phyloP scores from a whole-genome alignment of 2,888 invertebrate species.

The Scaptomyza cyrtandrae region DNA sequence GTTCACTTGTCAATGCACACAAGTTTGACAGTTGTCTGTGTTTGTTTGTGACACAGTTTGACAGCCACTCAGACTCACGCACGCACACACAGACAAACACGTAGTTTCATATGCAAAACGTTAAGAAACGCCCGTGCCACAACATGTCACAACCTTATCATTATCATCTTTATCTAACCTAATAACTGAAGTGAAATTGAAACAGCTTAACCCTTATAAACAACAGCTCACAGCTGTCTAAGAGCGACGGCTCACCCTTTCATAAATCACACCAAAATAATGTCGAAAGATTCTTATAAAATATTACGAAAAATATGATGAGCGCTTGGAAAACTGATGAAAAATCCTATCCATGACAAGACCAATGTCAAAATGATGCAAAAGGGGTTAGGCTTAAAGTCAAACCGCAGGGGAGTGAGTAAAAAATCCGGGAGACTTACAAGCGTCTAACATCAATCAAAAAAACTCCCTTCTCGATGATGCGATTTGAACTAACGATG shows the following conservation, averaged over 20 bases:
- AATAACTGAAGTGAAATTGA: slow-evolving; percentile 73
- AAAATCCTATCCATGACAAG: slow-evolving; percentile 31
- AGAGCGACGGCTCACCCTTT: slow-evolving; percentile 43
- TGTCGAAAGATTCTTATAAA: slow-evolving; percentile 52
- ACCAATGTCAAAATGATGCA: slow-evolving; percentile 32
- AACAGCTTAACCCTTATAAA: slow-evolving; percentile 78
- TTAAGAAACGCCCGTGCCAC: slow-evolving; percentile 26
- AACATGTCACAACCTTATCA: slow-evolving; percentile 73
- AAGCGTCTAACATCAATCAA: slow-evolving; percentile 82
- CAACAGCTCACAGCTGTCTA: slow-evolving; percentile 59
- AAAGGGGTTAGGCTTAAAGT: slow-evolving; percentile 56
- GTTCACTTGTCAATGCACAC: slow-evolving; percentile 62
- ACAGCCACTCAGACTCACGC: slow-evolving; percentile 1
- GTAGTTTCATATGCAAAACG: slow-evolving; percentile 40
- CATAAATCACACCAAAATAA: slow-evolving; percentile 64
- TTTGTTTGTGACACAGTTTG: slow-evolving; percentile 34
- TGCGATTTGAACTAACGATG: slow-evolving; percentile 79
- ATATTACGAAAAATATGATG: slow-evolving; percentile 67
- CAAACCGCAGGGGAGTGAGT: slow-evolving; percentile 75
- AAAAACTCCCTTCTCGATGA: slow-evolving; percentile 49
- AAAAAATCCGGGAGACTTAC: slow-evolving; percentile 61
- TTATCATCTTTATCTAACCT: slow-evolving; percentile 72
- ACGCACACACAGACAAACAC: background rate
- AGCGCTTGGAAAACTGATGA: slow-evolving; percentile 61
- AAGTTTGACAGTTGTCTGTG: slow-evolving; percentile 61